These are phyloP conservation scores for Rhabditoides inermis DNA, from an alignment of 2,888 invertebrate genomes.

Conservation along the genomic window DNA sequence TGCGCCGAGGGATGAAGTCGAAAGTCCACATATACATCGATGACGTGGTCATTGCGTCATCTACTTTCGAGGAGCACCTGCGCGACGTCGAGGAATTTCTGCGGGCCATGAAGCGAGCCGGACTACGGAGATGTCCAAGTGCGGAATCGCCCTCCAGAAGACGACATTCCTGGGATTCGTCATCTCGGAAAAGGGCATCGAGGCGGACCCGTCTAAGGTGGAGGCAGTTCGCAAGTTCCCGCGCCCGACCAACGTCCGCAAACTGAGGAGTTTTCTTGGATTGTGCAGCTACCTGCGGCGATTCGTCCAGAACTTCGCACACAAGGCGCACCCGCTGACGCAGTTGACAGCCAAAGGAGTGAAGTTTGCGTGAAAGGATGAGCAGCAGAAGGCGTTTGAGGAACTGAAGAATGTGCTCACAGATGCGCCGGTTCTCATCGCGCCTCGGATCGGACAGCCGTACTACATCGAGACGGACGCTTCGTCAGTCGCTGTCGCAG, in stretches of 20 bases:
- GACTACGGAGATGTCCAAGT: constrained; percentile 20
- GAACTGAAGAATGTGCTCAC: constrained; percentile 11
- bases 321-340: constrained; percentile 15
- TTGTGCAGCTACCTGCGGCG: constrained; percentile 17
- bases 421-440: constrained; percentile 11
- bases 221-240: constrained; percentile 11
- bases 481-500: constrained; percentile 13
- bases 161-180: constrained; percentile 23
- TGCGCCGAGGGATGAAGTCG: constrained; percentile 1
- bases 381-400: constrained; percentile 11
- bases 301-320: constrained; percentile 21
- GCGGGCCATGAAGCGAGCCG: constrained; percentile 6
- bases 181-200: constrained; percentile 19
- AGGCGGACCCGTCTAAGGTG: constrained; percentile 17
- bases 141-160: constrained; percentile 16
- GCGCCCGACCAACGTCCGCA: constrained; percentile 8
- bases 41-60: constrained; percentile 16
- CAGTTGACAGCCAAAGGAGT: constrained; percentile 14
- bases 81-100: constrained; percentile 20
- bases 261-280: constrained; percentile 19
- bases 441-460: constrained; percentile 4
- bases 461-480: constrained; percentile 18
- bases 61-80: constrained; percentile 17
- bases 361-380: constrained; percentile 8
- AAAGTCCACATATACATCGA: constrained; percentile 20